Base-by-base conservation (phyloP, 2,888 invertebrate genomes). In the Dicyrtomina minuta region DNA sequence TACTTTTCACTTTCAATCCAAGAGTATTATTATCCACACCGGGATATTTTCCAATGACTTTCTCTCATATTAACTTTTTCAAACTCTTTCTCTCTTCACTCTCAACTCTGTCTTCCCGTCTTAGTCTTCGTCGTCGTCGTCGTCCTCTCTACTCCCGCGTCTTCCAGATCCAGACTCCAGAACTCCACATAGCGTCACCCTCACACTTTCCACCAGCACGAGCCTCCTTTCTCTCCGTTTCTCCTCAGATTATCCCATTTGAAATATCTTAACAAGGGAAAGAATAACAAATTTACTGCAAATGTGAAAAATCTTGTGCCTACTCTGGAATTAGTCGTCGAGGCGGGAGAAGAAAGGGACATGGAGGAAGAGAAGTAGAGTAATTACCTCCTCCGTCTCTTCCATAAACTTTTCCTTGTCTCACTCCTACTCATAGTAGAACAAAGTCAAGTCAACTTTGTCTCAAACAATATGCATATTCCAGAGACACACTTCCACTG, bases 21-120 rank as follows among this genome's bases (percentile, higher is more conserved):
- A n/a, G 27, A 13, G 62, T 49, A 46, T 61, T 44, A 61, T 61
- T 44, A 62, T 62, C 62, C 62, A 62, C 62, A 62, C 49, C 49
- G 62, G 62, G 62, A 62, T 26, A 62, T 62, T 62, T 46, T 17
- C 62, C 62, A 49, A 62, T 62, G 62, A 62, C 62, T 62, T 44
- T 62, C 62, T 61, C 43, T 44, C 17, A 44, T 61, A 44, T 44
- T 44, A 44, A 26, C 43, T 61, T 44, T 43, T 59, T 59, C 27
- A 3, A 33, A 17, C 17, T 27, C 39, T 58, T 33, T 58, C 33
- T 33, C 33, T 33, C 33, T 33, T 33, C 33, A 33, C 4, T 33
- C 33, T 33, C 33, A 8, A 33, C 33, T 33, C 33, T 33, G 33
- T 33, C 33, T 33, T 33, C 33, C 33, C 3, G 33, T 33, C 33